Percentiles rank a stretch among this genome's conserved stretches.
These are phyloP conservation scores for Salvelinus fontinalis DNA, from an alignment of 2,113 vertebrate genomes.

Conservation along the genomic window DNA sequence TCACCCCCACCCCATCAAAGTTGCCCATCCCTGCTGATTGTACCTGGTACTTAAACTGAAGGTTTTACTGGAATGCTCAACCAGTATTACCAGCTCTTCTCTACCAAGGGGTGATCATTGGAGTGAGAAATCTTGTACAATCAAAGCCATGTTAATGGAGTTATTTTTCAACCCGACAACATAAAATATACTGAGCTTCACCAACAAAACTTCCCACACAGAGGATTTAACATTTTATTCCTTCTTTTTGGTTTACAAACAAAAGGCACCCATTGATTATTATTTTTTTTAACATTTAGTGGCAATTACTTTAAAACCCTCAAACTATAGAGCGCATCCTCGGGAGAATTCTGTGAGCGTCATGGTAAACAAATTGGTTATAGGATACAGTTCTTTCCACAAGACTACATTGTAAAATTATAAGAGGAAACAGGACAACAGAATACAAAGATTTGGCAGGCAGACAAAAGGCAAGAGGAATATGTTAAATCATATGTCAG, in stretches of 20 bases:
- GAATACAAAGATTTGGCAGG: neutral
- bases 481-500: neutral
- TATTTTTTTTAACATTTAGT: conserved; percentile 47
- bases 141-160: too few relatives aligned
- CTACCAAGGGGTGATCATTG: too few relatives aligned
- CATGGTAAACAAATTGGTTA: neutral
- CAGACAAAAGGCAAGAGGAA: neutral
- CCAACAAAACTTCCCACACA: neutral
- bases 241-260: conserved; percentile 88
- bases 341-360: neutral
- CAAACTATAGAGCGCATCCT: neutral
- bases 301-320: conserved; percentile 23
- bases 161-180: too few relatives aligned
- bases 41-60: too few relatives aligned
- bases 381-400: neutral
- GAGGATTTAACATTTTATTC: conserved; percentile 57
- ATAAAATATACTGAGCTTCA: neutral
- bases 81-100: too few relatives aligned
- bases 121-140: too few relatives aligned
- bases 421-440: neutral
- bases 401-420: neutral
- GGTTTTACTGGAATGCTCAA: too few relatives aligned
- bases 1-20: too few relatives aligned
- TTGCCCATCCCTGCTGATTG: too few relatives aligned
- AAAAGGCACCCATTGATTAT: conserved; percentile 85